These are phyloP conservation scores for Myiozetetes cayanensis DNA, from an alignment of 2,113 vertebrate genomes.

Conservation along the genomic window DNA sequence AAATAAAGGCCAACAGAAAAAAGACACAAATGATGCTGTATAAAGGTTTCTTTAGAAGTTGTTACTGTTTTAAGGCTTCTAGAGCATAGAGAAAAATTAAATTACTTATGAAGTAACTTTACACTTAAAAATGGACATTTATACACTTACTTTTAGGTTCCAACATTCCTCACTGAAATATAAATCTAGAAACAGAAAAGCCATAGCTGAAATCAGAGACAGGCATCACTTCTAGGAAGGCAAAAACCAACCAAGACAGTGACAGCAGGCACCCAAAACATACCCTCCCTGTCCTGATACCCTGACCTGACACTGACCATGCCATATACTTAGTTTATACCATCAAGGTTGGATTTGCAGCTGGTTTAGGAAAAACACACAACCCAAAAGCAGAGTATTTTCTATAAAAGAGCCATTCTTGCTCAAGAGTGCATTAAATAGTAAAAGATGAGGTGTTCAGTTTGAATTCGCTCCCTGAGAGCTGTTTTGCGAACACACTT, in stretches of 20 bases:
- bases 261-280: fast-evolving
- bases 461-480: not conserved
- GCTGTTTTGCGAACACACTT: not conserved
- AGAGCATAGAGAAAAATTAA: not conserved
- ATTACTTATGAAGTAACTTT: not conserved
- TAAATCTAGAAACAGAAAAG: not conserved
- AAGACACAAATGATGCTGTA: not conserved
- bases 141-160: not conserved
- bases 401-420: not conserved
- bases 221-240: not conserved
- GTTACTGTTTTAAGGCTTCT: not conserved
- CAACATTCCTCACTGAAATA: not conserved
- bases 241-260: not conserved
- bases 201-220: not conserved
- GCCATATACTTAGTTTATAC: not conserved
- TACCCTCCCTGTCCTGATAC: fast-evolving
- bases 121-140: not conserved
- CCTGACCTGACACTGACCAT: fast-evolving
- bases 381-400: not conserved
- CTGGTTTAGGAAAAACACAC: not conserved
- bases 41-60: not conserved
- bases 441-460: not conserved
- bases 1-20: not conserved
- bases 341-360: not conserved
- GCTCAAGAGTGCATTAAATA: not conserved